phyloP scores from a whole-genome alignment of 92 coral and sea anemone species.

The Bergia puertoricense region DNA sequence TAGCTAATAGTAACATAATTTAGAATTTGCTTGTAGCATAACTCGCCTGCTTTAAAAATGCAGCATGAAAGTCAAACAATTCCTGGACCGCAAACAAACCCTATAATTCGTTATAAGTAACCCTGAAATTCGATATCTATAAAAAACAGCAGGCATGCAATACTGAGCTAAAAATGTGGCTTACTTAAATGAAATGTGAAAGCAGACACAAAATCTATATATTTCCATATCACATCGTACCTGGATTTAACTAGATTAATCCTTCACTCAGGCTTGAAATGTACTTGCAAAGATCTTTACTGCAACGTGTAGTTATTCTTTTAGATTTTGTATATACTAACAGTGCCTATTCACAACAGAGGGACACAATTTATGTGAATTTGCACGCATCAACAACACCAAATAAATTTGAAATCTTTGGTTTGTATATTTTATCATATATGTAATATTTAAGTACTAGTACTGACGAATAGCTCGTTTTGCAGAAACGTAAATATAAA shows the following conservation, averaged over 20 bases:
- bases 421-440: background rate
- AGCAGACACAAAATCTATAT: background rate
- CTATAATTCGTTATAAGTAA: background rate
- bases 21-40: background rate
- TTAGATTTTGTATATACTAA: background rate
- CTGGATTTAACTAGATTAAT: background rate
- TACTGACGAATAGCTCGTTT: background rate
- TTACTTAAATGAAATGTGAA: slow-evolving; percentile 1
- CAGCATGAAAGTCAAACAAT: background rate
- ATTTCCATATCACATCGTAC: background rate
- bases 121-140: slow-evolving; percentile 26
- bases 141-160: slow-evolving; percentile 5
- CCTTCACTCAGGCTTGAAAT: background rate
- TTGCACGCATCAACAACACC: slow-evolving; percentile 18
- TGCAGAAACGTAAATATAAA: background rate
- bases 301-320: slow-evolving; percentile 2
- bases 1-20: background rate
- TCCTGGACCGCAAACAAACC: slow-evolving; percentile 30
- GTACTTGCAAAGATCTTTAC: background rate
- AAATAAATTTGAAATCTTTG: background rate
- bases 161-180: background rate
- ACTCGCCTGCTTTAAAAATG: background rate
- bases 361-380: background rate
- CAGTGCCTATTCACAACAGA: slow-evolving; percentile 15
- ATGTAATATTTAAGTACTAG: background rate